A percentile compares a stretch with the other conserved stretches of the same genome.
phyloP scores from a whole-genome alignment of 2,113 vertebrate species.

The Nerophis lumbriciformis region DNA sequence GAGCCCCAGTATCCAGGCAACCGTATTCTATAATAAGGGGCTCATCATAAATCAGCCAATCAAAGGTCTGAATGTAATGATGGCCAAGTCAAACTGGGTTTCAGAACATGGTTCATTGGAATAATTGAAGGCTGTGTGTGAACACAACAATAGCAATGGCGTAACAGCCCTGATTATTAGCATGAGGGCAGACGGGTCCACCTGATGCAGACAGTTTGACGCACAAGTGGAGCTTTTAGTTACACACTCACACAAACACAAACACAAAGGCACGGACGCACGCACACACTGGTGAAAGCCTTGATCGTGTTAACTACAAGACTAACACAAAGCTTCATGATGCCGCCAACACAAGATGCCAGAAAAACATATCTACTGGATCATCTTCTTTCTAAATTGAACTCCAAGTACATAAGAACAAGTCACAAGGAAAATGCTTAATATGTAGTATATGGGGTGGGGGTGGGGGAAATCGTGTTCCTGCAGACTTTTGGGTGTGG shows the following conservation, averaged over 20 bases:
- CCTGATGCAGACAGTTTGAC: neutral
- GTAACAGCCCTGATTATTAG: conserved; percentile 7
- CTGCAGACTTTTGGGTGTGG: conserved; percentile 14
- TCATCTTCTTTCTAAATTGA: neutral
- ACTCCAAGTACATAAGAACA: neutral
- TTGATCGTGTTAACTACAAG: neutral
- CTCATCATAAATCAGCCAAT: conserved; percentile 27
- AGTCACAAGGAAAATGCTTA: neutral
- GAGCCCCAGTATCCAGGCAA: conserved; percentile 47
- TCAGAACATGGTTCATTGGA: conserved; percentile 15
- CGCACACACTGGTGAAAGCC: neutral
- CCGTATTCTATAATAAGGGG: conserved; percentile 28
- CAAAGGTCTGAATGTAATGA: conserved; percentile 18
- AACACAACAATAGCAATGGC: conserved; percentile 8
- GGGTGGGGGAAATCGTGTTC: neutral
- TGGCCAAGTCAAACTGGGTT: neutral
- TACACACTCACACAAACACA: neutral
- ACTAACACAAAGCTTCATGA: neutral
- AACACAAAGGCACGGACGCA: neutral
- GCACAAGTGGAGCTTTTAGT: conserved; percentile 1
- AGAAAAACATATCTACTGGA: neutral
- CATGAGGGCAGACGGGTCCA: neutral
- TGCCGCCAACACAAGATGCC: neutral
- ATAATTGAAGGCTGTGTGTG: conserved; percentile 14
- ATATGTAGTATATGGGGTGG: neutral